Conservation (phyloP, 2,113 vertebrate species). For the Vidua macroura region DNA sequence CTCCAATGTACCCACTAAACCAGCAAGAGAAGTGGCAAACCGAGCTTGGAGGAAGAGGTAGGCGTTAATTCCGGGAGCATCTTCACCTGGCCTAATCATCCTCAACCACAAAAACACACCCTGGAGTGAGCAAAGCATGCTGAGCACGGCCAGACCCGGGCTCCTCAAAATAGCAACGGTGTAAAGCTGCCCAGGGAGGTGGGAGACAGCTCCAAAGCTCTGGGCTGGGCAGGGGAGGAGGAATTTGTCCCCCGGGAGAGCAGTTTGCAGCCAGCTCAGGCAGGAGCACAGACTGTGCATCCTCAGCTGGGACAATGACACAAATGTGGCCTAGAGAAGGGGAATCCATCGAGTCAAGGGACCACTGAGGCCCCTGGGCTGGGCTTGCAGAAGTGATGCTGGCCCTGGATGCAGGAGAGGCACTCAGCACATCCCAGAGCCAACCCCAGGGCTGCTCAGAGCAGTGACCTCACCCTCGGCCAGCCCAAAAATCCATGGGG, state of each 20-base stretch:
- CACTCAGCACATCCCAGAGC: neutral
- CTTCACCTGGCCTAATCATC: neutral
- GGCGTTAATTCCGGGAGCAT: neutral
- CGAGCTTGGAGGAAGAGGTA: conserved; percentile 29
- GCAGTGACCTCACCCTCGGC: neutral
- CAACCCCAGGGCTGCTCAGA: neutral
- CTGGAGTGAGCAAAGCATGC: neutral
- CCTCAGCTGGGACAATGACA: neutral
- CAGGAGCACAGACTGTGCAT: neutral
- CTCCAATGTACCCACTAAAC: conserved; percentile 57
- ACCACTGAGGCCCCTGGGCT: neutral
- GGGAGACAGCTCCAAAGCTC: neutral
- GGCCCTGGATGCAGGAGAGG: neutral
- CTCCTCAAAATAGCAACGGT: neutral
- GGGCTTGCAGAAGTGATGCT: neutral
- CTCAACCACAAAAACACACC: conserved; percentile 11
- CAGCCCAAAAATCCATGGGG: neutral
- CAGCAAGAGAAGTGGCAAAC: conserved; percentile 9
- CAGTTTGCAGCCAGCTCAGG: neutral
- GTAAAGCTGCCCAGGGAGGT: neutral
- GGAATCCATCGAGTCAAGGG: neutral
- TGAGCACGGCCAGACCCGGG: neutral
- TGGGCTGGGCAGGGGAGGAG: neutral
- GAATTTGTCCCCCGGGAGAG: neutral
- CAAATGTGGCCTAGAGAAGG: neutral